A percentile compares a stretch with the other conserved stretches of the same genome.
These are phyloP conservation scores for Catocala nupta DNA, from an alignment of 2,888 invertebrate species.

Conservation along the genomic window DNA sequence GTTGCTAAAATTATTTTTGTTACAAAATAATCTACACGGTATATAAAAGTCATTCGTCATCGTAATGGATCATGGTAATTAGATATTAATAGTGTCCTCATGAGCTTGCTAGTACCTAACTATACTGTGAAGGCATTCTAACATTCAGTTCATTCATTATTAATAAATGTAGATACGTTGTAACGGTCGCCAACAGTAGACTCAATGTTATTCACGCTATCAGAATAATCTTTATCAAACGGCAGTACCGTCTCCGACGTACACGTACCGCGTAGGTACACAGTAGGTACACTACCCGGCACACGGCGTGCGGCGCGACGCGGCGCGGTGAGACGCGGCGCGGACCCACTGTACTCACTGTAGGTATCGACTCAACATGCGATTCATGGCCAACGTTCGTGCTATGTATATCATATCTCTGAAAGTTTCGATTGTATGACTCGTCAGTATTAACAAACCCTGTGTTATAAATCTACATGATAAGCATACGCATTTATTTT, in stretches of 20 bases:
- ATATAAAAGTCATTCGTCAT: slow-evolving; percentile 55
- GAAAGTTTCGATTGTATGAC: slow-evolving; percentile 71
- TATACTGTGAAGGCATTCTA: slow-evolving; percentile 52
- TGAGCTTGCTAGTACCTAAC: slow-evolving; percentile 70
- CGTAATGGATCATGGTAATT: slow-evolving; percentile 54
- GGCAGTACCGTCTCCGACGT: slow-evolving; percentile 21
- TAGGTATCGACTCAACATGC: slow-evolving; percentile 21
- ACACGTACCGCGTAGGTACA: neutral
- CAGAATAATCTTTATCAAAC: slow-evolving; percentile 37
- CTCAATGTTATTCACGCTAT: slow-evolving; percentile 44
- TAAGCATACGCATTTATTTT: slow-evolving; percentile 69
- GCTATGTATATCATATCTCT: slow-evolving; percentile 80
- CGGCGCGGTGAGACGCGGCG: no score
- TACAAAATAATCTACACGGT: slow-evolving; percentile 57
- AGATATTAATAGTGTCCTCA: slow-evolving; percentile 64
- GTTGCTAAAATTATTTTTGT: slow-evolving; percentile 77
- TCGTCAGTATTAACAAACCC: slow-evolving; percentile 83
- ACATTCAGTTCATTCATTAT: slow-evolving; percentile 51
- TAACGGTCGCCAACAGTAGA: slow-evolving; percentile 39
- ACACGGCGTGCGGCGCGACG: neutral
- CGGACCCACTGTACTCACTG: neutral
- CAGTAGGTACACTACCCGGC: slow-evolving; percentile 10
- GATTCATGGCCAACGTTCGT: slow-evolving; percentile 33
- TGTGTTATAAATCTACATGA: slow-evolving; percentile 74
- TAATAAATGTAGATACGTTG: slow-evolving; percentile 45